Evolutionary conservation across 2,888 invertebrate genomes (phyloP).

Genomic region (Brenthis daphne): DNA sequence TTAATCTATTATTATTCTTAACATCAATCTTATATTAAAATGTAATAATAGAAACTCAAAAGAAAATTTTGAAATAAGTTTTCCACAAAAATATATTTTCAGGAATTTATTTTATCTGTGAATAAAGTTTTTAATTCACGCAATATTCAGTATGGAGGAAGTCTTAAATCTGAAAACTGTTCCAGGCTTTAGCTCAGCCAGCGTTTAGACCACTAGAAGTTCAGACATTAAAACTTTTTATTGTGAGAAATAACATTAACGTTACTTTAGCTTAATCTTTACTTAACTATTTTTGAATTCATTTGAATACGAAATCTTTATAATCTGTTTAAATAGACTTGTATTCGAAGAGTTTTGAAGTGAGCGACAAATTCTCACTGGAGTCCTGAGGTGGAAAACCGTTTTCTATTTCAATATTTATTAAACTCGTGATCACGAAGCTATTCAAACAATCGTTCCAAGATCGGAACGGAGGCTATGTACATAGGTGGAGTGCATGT

Average conservation of each 20-base stretch:
- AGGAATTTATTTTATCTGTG: neutral
- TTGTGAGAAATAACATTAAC: conserved; percentile 22
- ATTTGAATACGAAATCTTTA: conserved; percentile 14
- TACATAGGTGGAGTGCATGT: conserved; percentile 34
- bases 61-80: neutral
- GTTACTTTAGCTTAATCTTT: neutral
- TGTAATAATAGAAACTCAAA: neutral
- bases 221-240: conserved; percentile 21
- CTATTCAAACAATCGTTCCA: conserved; percentile 37
- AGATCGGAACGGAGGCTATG: conserved; percentile 29
- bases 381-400: conserved; percentile 7
- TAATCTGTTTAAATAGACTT: conserved; percentile 3
- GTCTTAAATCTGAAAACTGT: conserved; percentile 13
- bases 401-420: conserved; percentile 28
- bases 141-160: conserved; percentile 8
- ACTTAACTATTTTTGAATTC: neutral
- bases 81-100: neutral
- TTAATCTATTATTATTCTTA: no score
- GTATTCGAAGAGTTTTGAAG: conserved; percentile 11
- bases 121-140: conserved; percentile 7
- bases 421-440: conserved; percentile 30
- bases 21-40: neutral
- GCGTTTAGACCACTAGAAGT: conserved; percentile 21
- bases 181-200: conserved; percentile 16
- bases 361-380: conserved; percentile 13